phyloP scores from a whole-genome alignment of 2,797 vertebrate species.

The Acrossocheilus fasciatus region DNA sequence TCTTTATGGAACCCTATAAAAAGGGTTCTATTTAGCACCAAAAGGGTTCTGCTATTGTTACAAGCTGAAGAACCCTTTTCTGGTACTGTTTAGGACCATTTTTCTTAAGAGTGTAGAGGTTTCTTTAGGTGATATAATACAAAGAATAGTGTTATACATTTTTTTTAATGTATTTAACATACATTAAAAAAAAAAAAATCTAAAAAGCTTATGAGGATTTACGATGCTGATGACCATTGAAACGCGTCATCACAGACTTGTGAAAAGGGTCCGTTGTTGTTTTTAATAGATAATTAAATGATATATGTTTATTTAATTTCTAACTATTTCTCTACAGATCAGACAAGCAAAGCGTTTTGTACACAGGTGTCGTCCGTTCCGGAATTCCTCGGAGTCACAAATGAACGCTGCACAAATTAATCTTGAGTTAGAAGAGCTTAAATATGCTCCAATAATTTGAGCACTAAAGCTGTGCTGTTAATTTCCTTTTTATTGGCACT shows the following conservation, averaged over 20 bases:
- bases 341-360: constrained; percentile 1
- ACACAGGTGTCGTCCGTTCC: neutral
- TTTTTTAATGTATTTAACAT: too few species aligned
- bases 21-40: too few species aligned
- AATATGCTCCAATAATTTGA: constrained; percentile 26
- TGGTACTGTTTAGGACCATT: too few species aligned
- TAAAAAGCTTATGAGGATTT: too few species aligned
- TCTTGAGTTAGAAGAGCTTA: constrained; percentile 19
- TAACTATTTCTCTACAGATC: neutral
- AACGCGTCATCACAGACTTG: neutral
- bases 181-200: too few species aligned
- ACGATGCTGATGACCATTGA: neutral
- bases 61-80: too few species aligned
- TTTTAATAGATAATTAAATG: neutral
- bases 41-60: too few species aligned
- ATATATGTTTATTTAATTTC: neutral
- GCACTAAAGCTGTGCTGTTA: neutral
- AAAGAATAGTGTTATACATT: too few species aligned
- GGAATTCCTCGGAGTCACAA: neutral
- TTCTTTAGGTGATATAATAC: too few species aligned
- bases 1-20: too few species aligned
- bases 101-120: too few species aligned
- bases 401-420: neutral
- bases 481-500: constrained; percentile 21
- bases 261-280: neutral